Base-by-base conservation (phyloP, 2,113 vertebrate species). In the Poecilia latipinna region DNA sequence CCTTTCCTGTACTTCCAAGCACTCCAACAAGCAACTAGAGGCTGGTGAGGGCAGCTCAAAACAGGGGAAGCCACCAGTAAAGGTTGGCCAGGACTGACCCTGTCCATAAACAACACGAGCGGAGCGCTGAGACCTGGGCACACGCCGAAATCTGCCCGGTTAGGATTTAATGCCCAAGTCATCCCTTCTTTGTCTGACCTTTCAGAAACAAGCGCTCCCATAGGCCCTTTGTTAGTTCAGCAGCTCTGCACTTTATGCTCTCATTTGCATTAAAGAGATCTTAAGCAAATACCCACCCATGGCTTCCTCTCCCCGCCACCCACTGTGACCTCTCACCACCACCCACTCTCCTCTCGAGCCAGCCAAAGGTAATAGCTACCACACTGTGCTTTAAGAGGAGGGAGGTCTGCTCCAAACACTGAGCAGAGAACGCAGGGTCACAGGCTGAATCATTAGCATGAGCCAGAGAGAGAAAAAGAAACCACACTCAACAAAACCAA, bases 191-290 rank as follows among this genome's bases (percentile, higher is more conserved):
- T 75, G 72, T 42, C 35, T 82, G 70, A 86, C 82, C 85, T 83
- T 35, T 74, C 29, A 65, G 71, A 83, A 89, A 85, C 81, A 61
- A 88, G 87, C 90, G 88, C 78, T 88, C 83, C 85, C 88, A 78
- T 48, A 72, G 81, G 86, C 79, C 82, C 81, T 93, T 87, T 92
- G 92, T 93, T 91, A 74, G 89, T 82, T 85, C 91, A 91, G 89
- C 82, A 82, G 82, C 71, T 74, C 85, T 78, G 83, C 77, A 77
- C 72, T 65, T 75, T 87, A 85, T 80, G 65, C 80, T 69, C n/a
- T 31, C 64, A 94, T 94, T 93, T 93, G 93, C 92, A 93, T 94
- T 94, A 89, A 82, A 91, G 78, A 90, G 90, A 90, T 91, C 90
- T 93, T 88, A 91, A 91, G 89, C 90, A 94, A 94, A 93, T 90